These are phyloP conservation scores for Polypedilum pembai DNA, from an alignment of 1,140 invertebrate genomes.

Conservation along the genomic window DNA sequence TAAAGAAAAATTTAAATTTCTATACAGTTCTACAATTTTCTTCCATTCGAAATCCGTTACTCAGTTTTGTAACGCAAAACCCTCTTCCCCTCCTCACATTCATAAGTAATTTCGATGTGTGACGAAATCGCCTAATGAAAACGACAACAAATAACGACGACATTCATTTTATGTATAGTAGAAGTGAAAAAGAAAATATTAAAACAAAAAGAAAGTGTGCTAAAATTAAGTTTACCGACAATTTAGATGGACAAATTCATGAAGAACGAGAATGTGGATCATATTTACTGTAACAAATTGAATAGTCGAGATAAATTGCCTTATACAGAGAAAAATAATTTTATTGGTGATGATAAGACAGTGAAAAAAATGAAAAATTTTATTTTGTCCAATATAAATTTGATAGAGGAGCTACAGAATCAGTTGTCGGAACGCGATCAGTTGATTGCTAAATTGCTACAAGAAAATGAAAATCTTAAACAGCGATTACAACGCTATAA, in stretches of 20 bases:
- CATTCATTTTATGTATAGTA: neutral
- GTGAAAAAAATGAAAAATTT: constrained; percentile 27
- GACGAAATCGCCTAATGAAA: neutral
- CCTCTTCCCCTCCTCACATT: neutral
- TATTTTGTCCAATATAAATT: constrained; percentile 23
- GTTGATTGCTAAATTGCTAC: neutral
- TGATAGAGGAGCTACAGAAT: constrained; percentile 18
- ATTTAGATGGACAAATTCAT: constrained; percentile 21
- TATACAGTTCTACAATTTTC: neutral
- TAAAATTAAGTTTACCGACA: neutral
- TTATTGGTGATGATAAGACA: constrained; percentile 25
- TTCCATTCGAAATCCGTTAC: neutral
- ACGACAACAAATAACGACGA: constrained; percentile 21
- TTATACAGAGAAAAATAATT: constrained; percentile 2
- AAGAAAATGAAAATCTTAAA: neutral
- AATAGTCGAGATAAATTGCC: neutral
- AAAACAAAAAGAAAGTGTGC: neutral
- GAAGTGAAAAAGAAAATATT: neutral
- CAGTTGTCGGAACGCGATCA: neutral
- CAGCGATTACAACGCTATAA: neutral
- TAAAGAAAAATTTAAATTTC: neutral
- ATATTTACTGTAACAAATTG: constrained; percentile 22
- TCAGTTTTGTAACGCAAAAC: no score
- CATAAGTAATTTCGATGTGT: neutral
- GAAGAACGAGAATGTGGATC: constrained; percentile 14